Base-by-base conservation (phyloP, 2,113 vertebrate genomes). In the Rhinogobius similis region DNA sequence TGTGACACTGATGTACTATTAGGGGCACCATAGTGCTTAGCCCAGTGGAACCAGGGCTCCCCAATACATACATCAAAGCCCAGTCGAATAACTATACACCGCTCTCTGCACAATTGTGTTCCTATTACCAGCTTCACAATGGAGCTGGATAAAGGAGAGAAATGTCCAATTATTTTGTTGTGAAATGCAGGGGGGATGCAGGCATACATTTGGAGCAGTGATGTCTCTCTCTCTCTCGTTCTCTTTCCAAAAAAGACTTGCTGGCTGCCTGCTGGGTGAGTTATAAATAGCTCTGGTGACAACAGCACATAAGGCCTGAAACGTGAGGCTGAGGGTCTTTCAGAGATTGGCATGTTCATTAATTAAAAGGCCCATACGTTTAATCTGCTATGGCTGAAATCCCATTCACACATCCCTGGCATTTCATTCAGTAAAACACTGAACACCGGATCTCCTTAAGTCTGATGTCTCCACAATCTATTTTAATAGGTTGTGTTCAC, bases 221-320 rank as follows among this genome's bases (percentile, higher is more conserved):
- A 73, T 16, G 72, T 73, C 56, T 73, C 62, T 64, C 29, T 68
- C 69, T 62, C 66, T 48, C 41, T 48, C 52, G n/a, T n/a, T n/a
- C 32, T 62, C 66, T 55, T 64, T 67, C 56, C 36, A 79, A 63
- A 79, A 86, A 77, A 79, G 75, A 77, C 85, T 61, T 23, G 59
- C 78, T 53, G 69, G 73, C 39, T 69, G 82, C 73, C 83, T 86
- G 79, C 75, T 84, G 84, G 80, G 77, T 41, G 73, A 67, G 62
- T 84, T 91, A 90, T 89, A 85, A 92, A 92, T 92, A 91, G 81
- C 81, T 56, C 16, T 82, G 77, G 73, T 85, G 87, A 90, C 88
- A 90, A 81, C 82, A 82, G 77, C 79, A 82, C 79, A 86, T 75
- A 48, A 50, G 80, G 85, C 75, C 73, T 78, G n/a, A 50, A 72